Evolutionary conservation across 2,888 invertebrate species (phyloP), one percentile per base, ranked within the genome.

Genomic region (Metopia argyrocephala): DNA sequence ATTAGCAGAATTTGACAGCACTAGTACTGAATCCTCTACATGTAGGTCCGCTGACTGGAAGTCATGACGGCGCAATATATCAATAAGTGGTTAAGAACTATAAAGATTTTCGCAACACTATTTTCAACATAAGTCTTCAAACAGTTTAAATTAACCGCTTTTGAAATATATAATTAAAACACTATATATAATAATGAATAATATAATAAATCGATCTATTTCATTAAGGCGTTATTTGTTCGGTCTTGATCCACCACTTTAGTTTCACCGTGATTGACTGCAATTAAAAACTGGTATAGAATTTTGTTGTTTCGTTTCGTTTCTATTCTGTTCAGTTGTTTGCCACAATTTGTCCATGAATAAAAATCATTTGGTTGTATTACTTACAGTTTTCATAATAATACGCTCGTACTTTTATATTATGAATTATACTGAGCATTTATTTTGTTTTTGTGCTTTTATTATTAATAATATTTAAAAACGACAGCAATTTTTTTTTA

Each of bases 381-480:
- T n/a, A n/a, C n/a, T n/a, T n/a, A n/a, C n/a, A n/a, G n/a, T n/a
- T n/a, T n/a, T n/a, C n/a, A n/a, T n/a, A n/a, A n/a, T n/a, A n/a
- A n/a, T n/a, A n/a, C n/a, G 15, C 50, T 38, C 46, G 38, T 3
- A 31, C 45, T 9, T 62, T 12, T 38, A 38, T 38, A 38, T 38
- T 38, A 38, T 15, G 38, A 38, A 15, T 38, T 31, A 31, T 31
- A 12, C 31, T 31, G 31, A 12, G 7, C 54, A 31, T 20, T 23
- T 50, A 21, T 18, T 68, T 27, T 64, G 21, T 28, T 6, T 64
- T 48, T 64, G 27, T 56, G 27, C 57, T 25, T 27, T 75, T 68
- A 45, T 61, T 28, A 31, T 7, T 38, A 38, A 15, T 12, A 38
- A 38, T 38, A 38, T 12, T 38, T 38, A 38, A 38, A 38, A 38